A percentile compares a stretch with the other conserved stretches of the same genome.
Conservation (phyloP, 1,140 invertebrate species). For the Hyphantria cunea region DNA sequence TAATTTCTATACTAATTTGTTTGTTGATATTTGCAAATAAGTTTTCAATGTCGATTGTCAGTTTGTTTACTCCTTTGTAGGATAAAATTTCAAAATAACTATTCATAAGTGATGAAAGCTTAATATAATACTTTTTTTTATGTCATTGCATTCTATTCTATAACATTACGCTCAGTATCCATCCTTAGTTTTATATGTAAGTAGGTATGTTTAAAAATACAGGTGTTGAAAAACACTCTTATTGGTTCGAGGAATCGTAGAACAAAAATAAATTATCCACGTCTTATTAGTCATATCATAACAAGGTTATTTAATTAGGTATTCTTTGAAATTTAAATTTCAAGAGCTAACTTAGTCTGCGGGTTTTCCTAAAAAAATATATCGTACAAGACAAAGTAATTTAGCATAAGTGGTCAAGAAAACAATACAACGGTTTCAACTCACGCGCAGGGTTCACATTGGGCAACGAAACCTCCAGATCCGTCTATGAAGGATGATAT, state of each 20-base stretch:
- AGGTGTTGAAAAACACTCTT: neutral
- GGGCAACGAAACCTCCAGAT: constrained; percentile 59
- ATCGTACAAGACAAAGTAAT: constrained; percentile 38
- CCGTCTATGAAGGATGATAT: constrained; percentile 46
- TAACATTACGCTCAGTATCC: too few species aligned
- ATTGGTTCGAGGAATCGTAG: neutral
- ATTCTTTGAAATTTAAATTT: constrained; percentile 16
- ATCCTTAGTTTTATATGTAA: too few species aligned
- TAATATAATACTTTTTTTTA: too few species aligned
- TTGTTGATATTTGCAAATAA: constrained; percentile 25
- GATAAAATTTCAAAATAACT: neutral
- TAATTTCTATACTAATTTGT: too few species aligned
- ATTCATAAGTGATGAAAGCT: too few species aligned
- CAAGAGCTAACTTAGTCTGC: constrained; percentile 34
- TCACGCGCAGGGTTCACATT: constrained; percentile 63
- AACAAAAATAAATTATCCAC: constrained; percentile 11
- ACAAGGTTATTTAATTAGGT: neutral
- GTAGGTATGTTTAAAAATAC: neutral
- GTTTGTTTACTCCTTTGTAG: neutral
- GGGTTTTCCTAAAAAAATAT: constrained; percentile 45
- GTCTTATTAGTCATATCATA: constrained; percentile 14
- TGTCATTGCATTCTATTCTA: too few species aligned
- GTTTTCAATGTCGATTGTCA: constrained; percentile 23
- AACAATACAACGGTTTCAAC: constrained; percentile 58
- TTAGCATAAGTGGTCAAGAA: constrained; percentile 59